These are phyloP conservation scores for Antheraea assamensis DNA, from an alignment of 2,888 invertebrate genomes.

Conservation along the genomic window DNA sequence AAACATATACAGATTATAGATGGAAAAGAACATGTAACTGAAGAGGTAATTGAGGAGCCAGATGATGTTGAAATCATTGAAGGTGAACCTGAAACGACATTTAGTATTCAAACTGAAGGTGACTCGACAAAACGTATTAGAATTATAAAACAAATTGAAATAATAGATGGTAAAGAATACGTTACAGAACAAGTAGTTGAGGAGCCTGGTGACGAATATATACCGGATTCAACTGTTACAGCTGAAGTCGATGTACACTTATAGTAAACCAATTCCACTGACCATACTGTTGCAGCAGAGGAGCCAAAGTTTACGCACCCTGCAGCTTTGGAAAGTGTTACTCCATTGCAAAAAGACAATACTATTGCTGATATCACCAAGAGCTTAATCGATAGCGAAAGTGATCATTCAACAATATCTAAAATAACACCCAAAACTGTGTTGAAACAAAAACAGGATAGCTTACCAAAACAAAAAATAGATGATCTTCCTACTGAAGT, in stretches of 20 bases:
- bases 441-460: constrained; percentile 18
- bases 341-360: constrained; percentile 30
- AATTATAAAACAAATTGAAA: constrained; percentile 87
- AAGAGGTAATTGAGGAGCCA: constrained; percentile 93
- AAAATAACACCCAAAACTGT: constrained; percentile 31
- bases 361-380: constrained; percentile 42
- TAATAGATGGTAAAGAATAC: constrained; percentile 90
- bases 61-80: constrained; percentile 88
- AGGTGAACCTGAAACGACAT: constrained; percentile 77
- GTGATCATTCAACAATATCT: constrained; percentile 39
- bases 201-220: constrained; percentile 83
- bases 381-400: constrained; percentile 48
- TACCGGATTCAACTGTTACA: constrained; percentile 56
- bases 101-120: constrained; percentile 56
- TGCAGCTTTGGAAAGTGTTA: too few species aligned
- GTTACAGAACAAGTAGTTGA: constrained; percentile 90
- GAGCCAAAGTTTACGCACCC: too few species aligned
- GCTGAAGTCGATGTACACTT: constrained; percentile 46
- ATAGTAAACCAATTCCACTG: too few species aligned
- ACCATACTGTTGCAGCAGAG: background rate
- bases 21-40: constrained; percentile 91
- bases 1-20: constrained; percentile 89
- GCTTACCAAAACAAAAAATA: background rate
- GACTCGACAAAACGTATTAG: constrained; percentile 67
- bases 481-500: background rate